These are phyloP conservation scores for Chaetodon trifascialis DNA, from an alignment of 2,113 vertebrate species.

Conservation along the genomic window DNA sequence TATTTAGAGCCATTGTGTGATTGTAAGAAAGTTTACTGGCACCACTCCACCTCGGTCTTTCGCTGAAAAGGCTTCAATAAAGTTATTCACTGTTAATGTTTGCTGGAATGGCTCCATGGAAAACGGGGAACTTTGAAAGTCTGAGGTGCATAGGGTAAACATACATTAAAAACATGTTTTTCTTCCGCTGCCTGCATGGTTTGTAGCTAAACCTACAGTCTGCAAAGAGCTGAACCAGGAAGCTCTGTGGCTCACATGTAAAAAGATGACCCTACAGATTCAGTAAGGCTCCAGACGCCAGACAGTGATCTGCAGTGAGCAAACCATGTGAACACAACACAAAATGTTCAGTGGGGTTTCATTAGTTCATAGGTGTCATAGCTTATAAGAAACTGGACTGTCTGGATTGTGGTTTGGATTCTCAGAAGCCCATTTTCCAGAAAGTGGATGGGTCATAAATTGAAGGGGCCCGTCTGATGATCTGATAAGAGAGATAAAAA, in stretches of 20 bases:
- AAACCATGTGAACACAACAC: neutral
- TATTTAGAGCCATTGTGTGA: slow-evolving; percentile 19
- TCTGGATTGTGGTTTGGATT: neutral
- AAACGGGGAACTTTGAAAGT: slow-evolving; percentile 48
- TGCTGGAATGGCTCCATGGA: slow-evolving; percentile 51
- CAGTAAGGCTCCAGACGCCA: neutral
- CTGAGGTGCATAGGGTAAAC: slow-evolving; percentile 59
- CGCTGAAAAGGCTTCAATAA: slow-evolving; percentile 25
- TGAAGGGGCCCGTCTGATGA: neutral
- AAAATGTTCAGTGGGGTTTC: neutral
- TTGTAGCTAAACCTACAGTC: slow-evolving; percentile 24
- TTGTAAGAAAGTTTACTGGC: neutral
- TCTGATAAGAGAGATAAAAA: neutral
- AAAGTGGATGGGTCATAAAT: neutral
- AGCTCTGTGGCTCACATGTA: slow-evolving; percentile 16
- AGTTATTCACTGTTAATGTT: slow-evolving; percentile 43
- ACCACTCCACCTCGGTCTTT: slow-evolving; percentile 16
- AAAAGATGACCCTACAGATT: slow-evolving; percentile 16
- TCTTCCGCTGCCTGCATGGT: slow-evolving; percentile 33
- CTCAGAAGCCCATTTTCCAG: no score
- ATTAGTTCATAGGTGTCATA: neutral
- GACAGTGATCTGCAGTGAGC: neutral
- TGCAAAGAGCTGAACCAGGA: slow-evolving; percentile 18
- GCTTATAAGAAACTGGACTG: neutral
- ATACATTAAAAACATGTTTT: slow-evolving; percentile 61